Percentiles rank a stretch among this genome's conserved stretches.
phyloP scores from a whole-genome alignment of 2,113 vertebrate genomes.

The Phrynosoma platyrhinos region DNA sequence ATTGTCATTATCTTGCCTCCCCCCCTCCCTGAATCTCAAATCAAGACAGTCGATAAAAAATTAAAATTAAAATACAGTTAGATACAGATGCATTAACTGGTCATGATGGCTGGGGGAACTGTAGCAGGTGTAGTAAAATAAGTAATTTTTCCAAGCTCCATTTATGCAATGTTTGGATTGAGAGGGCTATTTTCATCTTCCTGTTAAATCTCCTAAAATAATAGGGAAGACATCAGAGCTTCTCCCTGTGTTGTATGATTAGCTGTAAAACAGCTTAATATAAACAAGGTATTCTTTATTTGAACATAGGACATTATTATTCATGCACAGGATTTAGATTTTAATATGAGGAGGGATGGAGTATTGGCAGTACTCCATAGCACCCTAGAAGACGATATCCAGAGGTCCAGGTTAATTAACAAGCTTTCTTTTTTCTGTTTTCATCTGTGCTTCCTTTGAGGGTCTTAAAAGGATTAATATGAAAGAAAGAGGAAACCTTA shows the following conservation, averaged over 20 bases:
- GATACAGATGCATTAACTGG: neutral
- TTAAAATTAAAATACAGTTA: too few relatives aligned
- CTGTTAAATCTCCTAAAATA: neutral
- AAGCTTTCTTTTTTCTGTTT: conserved; percentile 1
- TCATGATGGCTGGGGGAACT: too few relatives aligned
- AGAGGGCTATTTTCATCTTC: neutral
- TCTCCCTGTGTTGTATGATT: neutral
- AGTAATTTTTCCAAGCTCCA: too few relatives aligned
- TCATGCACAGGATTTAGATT: conserved; percentile 29
- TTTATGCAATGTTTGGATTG: neutral
- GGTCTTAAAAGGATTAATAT: conserved; percentile 57
- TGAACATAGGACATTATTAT: conserved; percentile 8
- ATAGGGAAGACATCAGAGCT: too few relatives aligned
- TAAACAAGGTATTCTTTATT: neutral
- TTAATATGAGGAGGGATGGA: conserved; percentile 24
- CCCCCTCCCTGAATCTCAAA: too few relatives aligned
- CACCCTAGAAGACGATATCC: conserved; percentile 41
- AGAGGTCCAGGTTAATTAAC: conserved; percentile 61
- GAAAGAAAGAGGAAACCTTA: conserved; percentile 37
- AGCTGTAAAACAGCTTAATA: neutral
- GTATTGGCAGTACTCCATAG: neutral
- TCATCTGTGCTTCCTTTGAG: conserved; percentile 41
- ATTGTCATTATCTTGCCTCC: too few relatives aligned
- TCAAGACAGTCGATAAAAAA: too few relatives aligned
- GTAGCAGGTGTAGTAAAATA: too few relatives aligned